phyloP scores from a whole-genome alignment of 2,888 invertebrate genomes.

The Mythimna ferrago region DNA sequence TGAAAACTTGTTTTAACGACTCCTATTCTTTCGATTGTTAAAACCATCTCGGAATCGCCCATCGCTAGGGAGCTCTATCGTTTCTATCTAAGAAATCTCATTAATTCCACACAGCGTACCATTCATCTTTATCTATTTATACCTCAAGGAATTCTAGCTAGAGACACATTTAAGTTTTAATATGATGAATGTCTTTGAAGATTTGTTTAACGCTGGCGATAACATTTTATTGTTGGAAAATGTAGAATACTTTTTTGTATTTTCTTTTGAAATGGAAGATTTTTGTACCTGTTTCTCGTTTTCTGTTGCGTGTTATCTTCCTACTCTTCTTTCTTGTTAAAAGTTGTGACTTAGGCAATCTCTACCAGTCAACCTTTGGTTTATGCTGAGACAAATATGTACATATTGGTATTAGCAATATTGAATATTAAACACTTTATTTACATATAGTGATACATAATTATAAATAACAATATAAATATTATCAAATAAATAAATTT shows the following conservation, averaged over 20 bases:
- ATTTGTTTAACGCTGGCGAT: constrained; percentile 2
- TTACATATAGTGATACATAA: too few relatives aligned
- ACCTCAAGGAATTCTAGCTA: constrained; percentile 6
- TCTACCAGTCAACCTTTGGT: too few relatives aligned
- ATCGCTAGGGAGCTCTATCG: neutral
- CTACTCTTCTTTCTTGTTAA: too few relatives aligned
- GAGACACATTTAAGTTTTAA: constrained; percentile 21
- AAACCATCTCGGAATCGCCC: too few relatives aligned
- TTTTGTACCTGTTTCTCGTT: neutral
- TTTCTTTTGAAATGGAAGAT: neutral
- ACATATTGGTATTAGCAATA: too few relatives aligned
- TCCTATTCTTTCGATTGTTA: too few relatives aligned
- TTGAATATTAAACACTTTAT: too few relatives aligned
- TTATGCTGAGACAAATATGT: too few relatives aligned
- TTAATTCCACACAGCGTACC: constrained; percentile 19
- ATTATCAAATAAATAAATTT: too few relatives aligned
- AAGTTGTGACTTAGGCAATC: too few relatives aligned
- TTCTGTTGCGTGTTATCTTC: neutral
- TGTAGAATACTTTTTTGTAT: neutral
- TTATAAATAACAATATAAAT: too few relatives aligned
- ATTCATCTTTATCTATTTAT: constrained; percentile 23
- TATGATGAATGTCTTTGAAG: constrained; percentile 18
- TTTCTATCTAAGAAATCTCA: constrained; percentile 34
- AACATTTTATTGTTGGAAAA: neutral
- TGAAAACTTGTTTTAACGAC: too few relatives aligned